Conservation (phyloP, 2,888 invertebrate species). For the Dryobota labecula region DNA sequence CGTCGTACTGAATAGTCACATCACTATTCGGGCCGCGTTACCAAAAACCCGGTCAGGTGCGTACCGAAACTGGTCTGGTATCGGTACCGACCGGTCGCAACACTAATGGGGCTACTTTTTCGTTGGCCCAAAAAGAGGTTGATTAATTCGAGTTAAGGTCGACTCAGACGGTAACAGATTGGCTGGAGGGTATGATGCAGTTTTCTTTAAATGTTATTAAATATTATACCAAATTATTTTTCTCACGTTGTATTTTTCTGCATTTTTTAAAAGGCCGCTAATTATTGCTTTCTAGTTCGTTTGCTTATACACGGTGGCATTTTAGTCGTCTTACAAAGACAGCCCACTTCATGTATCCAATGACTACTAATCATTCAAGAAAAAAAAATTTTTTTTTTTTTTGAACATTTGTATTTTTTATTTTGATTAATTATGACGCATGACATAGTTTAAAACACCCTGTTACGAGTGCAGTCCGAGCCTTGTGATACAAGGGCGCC, state of each 20-base stretch:
- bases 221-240: background rate
- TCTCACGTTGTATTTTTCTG: background rate
- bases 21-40: constrained; percentile 58
- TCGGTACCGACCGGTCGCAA: constrained; percentile 59
- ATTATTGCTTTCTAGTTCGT: background rate
- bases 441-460: too few species aligned
- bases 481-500: too few species aligned
- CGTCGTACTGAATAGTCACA: constrained; percentile 45
- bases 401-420: too few species aligned
- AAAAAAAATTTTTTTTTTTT: too few species aligned
- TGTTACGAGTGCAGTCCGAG: too few species aligned
- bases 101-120: constrained; percentile 62
- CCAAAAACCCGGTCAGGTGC: constrained; percentile 65
- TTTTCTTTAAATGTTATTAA: background rate
- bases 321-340: too few species aligned
- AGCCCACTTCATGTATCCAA: too few species aligned
- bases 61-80: constrained; percentile 61
- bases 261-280: too few species aligned
- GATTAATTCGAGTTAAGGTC: constrained; percentile 56
- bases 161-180: constrained; percentile 22
- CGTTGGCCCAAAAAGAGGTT: constrained; percentile 60
- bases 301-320: too few species aligned
- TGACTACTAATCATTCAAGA: too few species aligned
- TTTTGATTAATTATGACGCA: too few species aligned
- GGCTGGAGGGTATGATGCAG: background rate